These are phyloP conservation scores for Enteromius fasciolatus DNA, from an alignment of 2,797 vertebrate genomes.

Conservation along the genomic window DNA sequence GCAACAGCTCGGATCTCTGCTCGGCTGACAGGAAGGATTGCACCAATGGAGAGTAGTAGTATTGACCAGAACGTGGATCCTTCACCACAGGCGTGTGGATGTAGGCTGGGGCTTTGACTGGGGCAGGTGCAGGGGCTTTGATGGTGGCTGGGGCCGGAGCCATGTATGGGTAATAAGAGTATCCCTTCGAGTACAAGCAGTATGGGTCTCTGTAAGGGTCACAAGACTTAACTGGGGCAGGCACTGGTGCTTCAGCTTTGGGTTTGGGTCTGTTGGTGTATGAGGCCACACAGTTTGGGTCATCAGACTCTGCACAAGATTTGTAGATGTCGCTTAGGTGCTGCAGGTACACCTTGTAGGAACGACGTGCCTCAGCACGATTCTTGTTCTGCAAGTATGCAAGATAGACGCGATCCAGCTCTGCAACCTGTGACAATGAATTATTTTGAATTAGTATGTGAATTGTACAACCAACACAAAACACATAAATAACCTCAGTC, in stretches of 20 bases:
- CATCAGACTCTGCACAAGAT: slow-evolving; percentile 75
- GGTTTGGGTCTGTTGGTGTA: slow-evolving; percentile 67
- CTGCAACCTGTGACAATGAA: slow-evolving; percentile 63
- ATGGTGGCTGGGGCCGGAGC: slow-evolving; percentile 60
- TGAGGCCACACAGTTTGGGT: slow-evolving; percentile 76
- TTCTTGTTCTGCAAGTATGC: slow-evolving; percentile 84
- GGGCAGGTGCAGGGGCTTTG: slow-evolving; percentile 59
- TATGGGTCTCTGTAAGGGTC: slow-evolving; percentile 79
- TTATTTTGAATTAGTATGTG: neutral
- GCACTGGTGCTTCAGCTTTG: slow-evolving; percentile 70
- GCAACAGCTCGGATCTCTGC: slow-evolving; percentile 78
- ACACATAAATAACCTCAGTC: neutral
- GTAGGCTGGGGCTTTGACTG: slow-evolving; percentile 61
- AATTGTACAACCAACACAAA: neutral
- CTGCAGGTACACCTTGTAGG: slow-evolving; percentile 78
- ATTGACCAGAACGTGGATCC: slow-evolving; percentile 68
- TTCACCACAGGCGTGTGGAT: slow-evolving; percentile 52
- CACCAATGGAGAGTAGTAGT: slow-evolving; percentile 69
- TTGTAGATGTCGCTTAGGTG: slow-evolving; percentile 81
- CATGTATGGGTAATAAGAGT: slow-evolving; percentile 73
- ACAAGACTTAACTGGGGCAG: slow-evolving; percentile 76
- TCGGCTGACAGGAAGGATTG: slow-evolving; percentile 76
- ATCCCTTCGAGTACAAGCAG: slow-evolving; percentile 73
- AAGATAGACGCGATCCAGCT: slow-evolving; percentile 82
- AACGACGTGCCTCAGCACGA: slow-evolving; percentile 76